A percentile compares a stretch with the other conserved stretches of the same genome.
Conservation (phyloP, 2,113 vertebrate species). For the Onychostoma macrolepis region DNA sequence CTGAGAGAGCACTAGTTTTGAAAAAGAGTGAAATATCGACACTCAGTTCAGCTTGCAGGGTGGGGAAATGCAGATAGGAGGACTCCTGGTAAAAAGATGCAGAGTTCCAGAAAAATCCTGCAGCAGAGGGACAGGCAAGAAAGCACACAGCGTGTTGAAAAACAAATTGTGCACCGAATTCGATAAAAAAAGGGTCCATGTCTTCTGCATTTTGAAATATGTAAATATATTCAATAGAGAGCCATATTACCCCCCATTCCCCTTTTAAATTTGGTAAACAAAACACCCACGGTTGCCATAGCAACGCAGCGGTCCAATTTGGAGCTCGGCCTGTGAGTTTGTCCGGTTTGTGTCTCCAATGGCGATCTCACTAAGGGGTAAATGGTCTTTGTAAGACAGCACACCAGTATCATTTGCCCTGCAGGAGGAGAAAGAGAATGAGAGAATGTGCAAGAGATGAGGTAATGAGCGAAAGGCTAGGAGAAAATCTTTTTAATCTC, state of each 20-base stretch:
- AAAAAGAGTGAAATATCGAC: conserved; percentile 94
- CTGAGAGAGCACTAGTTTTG: conserved; percentile 86
- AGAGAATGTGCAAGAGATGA: neutral
- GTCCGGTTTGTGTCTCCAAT: conserved; percentile 93
- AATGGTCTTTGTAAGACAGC: conserved; percentile 96
- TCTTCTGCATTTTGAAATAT: conserved; percentile 17
- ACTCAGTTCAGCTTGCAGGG: conserved; percentile 87
- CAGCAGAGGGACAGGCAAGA: conserved; percentile 48
- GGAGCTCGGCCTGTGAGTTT: conserved; percentile 90
- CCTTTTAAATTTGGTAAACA: conserved; percentile 46
- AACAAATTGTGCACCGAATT: conserved; percentile 8
- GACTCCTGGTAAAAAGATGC: conserved; percentile 91
- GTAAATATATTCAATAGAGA: conserved; percentile 53
- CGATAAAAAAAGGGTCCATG: conserved; percentile 5
- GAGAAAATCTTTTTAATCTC: conserved; percentile 20
- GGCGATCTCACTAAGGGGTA: conserved; percentile 93
- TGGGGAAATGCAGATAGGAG: conserved; percentile 93
- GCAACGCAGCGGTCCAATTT: conserved; percentile 92
- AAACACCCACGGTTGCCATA: conserved; percentile 96
- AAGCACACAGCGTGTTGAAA: conserved; percentile 6
- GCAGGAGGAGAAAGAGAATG: conserved; percentile 56
- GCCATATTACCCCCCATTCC: conserved; percentile 19
- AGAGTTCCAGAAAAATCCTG: conserved; percentile 94
- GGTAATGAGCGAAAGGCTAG: conserved; percentile 36
- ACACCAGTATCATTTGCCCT: conserved; percentile 93